Percentiles rank a stretch among this genome's conserved stretches.
phyloP scores from a whole-genome alignment of 2,113 vertebrate species.

The Proteles cristata region DNA sequence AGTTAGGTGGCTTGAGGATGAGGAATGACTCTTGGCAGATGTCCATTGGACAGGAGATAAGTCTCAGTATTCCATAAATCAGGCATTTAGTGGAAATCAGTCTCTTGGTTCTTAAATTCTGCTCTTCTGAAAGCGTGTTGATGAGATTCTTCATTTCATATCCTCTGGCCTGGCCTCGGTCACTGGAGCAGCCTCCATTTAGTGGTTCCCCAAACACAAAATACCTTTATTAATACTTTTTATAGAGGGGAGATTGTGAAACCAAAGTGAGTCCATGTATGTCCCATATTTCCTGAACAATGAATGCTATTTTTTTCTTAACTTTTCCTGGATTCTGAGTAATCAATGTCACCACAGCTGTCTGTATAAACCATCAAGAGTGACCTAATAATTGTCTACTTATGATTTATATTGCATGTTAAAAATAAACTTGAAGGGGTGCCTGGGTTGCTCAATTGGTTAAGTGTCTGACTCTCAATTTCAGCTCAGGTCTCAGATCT shows the following conservation, averaged over 20 bases:
- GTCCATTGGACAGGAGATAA: not conserved
- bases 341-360: not conserved
- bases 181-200: not conserved
- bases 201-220: not conserved
- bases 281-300: not conserved
- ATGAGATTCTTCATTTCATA: not conserved
- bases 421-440: constrained; percentile 22
- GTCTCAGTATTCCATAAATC: not conserved
- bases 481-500: too few relatives aligned
- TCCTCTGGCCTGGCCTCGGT: not conserved
- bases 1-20: not conserved
- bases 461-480: too few relatives aligned
- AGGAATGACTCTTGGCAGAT: not conserved
- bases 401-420: not conserved
- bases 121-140: not conserved
- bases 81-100: not conserved
- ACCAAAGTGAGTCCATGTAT: not conserved
- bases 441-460: too few relatives aligned
- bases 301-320: not conserved
- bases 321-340: not conserved
- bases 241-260: not conserved
- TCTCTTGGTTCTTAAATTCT: not conserved
- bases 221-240: not conserved
- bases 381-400: not conserved
- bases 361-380: not conserved